A percentile compares a stretch with the other conserved stretches of the same genome.
These are phyloP conservation scores for Arctopsyche grandis DNA, from an alignment of 1,140 invertebrate species.

Conservation along the genomic window DNA sequence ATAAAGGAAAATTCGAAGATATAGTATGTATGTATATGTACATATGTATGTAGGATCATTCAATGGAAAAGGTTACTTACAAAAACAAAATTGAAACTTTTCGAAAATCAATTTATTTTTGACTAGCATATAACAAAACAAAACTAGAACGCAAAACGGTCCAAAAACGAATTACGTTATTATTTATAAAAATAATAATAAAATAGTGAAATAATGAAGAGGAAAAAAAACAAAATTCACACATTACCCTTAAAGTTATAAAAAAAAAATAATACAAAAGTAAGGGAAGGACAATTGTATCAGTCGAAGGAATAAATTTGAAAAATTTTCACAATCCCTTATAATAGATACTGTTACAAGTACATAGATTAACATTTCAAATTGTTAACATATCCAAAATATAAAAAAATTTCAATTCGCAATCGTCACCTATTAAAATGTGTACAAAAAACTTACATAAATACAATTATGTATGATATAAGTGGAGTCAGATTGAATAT, in stretches of 20 bases:
- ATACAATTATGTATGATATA: too few species aligned
- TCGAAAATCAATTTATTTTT: constrained; percentile 45
- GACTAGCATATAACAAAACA: constrained; percentile 54
- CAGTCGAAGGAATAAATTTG: constrained; percentile 13
- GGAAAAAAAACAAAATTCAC: constrained; percentile 35
- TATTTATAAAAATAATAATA: constrained; percentile 33
- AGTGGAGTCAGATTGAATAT: too few species aligned
- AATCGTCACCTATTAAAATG: too few species aligned
- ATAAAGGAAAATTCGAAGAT: too few species aligned
- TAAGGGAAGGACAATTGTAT: constrained; percentile 14
- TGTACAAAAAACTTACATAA: too few species aligned
- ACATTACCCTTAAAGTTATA: constrained; percentile 16
- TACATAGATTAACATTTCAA: background rate
- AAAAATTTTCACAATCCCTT: background rate
- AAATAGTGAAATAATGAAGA: background rate
- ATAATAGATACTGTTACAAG: too few species aligned
- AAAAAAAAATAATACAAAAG: constrained; percentile 27
- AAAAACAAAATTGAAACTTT: constrained; percentile 17
- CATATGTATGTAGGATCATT: too few species aligned
- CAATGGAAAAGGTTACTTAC: background rate
- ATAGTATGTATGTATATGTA: too few species aligned
- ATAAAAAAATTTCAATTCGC: background rate
- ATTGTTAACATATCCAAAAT: background rate
- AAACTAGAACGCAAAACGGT: constrained; percentile 43
- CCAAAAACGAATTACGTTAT: constrained; percentile 24